Conservation (phyloP, 2,113 vertebrate genomes). For the Ivindomyrus marchei region DNA sequence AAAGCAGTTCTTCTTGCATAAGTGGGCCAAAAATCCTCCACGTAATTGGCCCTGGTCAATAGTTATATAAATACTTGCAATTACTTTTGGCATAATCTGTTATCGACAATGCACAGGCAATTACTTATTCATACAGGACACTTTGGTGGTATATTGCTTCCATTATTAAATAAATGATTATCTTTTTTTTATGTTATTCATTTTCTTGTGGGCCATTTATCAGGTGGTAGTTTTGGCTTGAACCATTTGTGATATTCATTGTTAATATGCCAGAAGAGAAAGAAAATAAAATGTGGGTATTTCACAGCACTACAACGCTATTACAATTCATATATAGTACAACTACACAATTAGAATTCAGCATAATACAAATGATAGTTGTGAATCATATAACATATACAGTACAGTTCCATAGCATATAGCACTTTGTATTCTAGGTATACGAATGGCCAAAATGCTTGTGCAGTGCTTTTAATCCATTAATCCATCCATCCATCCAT, state of each 20-base stretch:
- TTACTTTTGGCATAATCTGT: not conserved
- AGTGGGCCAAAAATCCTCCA: not conserved
- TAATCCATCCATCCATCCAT: not conserved
- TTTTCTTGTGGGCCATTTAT: not conserved
- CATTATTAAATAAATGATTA: not conserved
- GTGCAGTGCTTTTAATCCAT: not conserved
- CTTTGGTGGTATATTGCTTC: not conserved
- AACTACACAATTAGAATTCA: not conserved
- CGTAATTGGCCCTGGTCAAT: not conserved
- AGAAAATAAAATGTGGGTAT: not conserved
- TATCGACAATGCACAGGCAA: not conserved
- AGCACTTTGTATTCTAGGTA: not conserved
- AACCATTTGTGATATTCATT: not conserved
- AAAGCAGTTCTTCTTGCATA: not conserved
- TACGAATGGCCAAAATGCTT: not conserved
- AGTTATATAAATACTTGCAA: not conserved
- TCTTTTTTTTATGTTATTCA: not conserved
- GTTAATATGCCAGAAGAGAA: not conserved
- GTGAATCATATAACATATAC: not conserved
- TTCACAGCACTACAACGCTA: not conserved
- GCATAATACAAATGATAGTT: not conserved
- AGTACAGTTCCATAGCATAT: not conserved
- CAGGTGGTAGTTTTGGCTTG: not conserved
- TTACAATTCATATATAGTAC: not conserved
- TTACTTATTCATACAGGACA: not conserved